Percentiles rank a stretch among this genome's conserved stretches.
phyloP scores from a whole-genome alignment of 1,140 invertebrate genomes.

The Hestina assimilis region DNA sequence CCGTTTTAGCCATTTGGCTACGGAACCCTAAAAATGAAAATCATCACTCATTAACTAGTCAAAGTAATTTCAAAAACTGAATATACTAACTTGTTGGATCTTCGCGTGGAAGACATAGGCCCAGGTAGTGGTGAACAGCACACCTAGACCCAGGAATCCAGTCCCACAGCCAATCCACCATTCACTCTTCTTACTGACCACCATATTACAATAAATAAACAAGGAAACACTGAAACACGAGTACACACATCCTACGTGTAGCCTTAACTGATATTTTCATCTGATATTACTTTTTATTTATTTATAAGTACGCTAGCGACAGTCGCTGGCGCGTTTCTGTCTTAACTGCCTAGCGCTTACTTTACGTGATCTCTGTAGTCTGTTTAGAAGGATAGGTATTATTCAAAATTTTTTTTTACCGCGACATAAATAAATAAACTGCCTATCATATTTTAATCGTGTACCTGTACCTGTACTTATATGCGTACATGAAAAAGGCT shows the following conservation, averaged over 20 bases:
- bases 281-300: not conserved
- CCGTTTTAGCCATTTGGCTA: no score
- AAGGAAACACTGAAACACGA: not conserved
- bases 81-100: slow-evolving; percentile 21
- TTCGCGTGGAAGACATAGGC: slow-evolving; percentile 20
- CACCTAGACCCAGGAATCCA: slow-evolving; percentile 5
- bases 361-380: no score
- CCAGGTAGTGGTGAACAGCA: slow-evolving; percentile 15
- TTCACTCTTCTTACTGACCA: slow-evolving; percentile 16
- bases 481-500: no score
- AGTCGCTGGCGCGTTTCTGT: not conserved
- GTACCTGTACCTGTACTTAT: no score
- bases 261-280: not conserved
- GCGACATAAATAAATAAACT: no score
- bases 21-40: no score
- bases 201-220: slow-evolving; percentile 3
- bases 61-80: not conserved
- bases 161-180: slow-evolving; percentile 23
- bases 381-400: no score
- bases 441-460: no score
- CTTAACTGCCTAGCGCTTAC: no score
- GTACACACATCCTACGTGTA: not conserved
- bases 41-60: no score
- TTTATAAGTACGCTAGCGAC: not conserved
- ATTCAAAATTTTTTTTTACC: no score